A percentile compares a stretch with the other conserved stretches of the same genome.
Conservation (phyloP, 2,888 invertebrate genomes). For the Saturnia japonica region DNA sequence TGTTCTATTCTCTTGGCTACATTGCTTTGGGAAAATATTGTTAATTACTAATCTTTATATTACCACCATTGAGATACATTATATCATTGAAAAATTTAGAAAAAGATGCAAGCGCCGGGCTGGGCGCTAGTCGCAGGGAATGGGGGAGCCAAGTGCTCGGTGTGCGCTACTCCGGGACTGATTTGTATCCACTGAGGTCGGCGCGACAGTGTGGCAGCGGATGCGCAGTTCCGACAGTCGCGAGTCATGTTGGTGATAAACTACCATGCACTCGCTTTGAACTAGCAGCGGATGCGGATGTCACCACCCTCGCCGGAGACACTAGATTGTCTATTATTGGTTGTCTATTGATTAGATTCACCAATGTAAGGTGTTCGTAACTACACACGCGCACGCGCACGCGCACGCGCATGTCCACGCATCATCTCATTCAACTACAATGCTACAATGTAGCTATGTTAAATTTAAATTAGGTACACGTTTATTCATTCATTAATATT, state of each 20-base stretch:
- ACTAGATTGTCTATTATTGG: not conserved
- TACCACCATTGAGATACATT: too few species aligned
- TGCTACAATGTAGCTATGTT: not conserved
- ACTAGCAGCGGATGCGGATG: constrained; percentile 4
- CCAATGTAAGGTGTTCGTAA: not conserved
- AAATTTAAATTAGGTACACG: not conserved
- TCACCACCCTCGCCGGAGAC: not conserved
- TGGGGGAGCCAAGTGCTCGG: too few species aligned
- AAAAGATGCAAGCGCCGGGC: too few species aligned
- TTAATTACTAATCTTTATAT: too few species aligned
- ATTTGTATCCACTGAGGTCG: not conserved
- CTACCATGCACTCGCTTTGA: not conserved
- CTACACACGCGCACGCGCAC: not conserved
- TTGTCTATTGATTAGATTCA: not conserved
- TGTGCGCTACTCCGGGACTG: not conserved
- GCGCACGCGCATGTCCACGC: too few species aligned
- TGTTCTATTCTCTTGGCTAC: too few species aligned
- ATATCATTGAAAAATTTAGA: too few species aligned
- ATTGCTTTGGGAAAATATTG: too few species aligned
- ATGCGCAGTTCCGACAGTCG: not conserved
- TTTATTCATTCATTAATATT: too few species aligned
- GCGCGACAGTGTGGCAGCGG: not conserved
- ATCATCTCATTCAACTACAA: not conserved
- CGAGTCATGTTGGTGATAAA: not conserved
- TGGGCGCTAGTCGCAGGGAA: too few species aligned